Conservation (phyloP, 2,888 invertebrate genomes). For the Dynastes tityus region DNA sequence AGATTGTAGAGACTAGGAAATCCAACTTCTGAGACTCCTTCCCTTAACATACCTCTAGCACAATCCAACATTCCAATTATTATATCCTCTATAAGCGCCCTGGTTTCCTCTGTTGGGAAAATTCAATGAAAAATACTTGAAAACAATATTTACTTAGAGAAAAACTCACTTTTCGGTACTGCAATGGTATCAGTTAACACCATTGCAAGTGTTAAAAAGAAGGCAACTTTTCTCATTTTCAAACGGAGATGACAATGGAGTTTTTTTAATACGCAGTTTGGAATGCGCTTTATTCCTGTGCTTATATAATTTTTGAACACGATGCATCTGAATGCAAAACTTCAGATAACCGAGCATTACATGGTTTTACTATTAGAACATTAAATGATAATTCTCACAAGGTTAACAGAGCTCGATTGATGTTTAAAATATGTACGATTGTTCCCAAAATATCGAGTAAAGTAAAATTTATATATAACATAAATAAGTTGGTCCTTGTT, state of each 20-base stretch:
- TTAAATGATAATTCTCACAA: neutral
- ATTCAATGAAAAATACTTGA: neutral
- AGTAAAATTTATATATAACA: too few relatives aligned
- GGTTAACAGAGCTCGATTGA: neutral
- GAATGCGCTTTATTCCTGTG: neutral
- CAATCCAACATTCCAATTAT: slow-evolving; percentile 23
- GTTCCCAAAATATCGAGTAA: too few relatives aligned
- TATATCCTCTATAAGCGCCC: neutral
- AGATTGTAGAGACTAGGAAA: slow-evolving; percentile 33
- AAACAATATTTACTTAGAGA: neutral
- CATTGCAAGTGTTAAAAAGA: slow-evolving; percentile 7
- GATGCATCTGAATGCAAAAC: slow-evolving; percentile 13
- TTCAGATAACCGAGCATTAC: neutral
- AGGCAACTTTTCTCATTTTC: neutral
- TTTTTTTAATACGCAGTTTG: too few relatives aligned
- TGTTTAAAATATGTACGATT: neutral
- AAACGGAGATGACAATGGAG: too few relatives aligned
- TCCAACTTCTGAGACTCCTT: slow-evolving; percentile 20
- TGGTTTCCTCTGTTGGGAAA: neutral
- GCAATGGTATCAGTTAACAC: slow-evolving; percentile 4
- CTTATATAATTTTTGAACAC: neutral
- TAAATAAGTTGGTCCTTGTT: too few relatives aligned
- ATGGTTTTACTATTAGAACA: neutral
- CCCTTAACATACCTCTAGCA: slow-evolving; percentile 17
- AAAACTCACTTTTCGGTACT: slow-evolving; percentile 14